phyloP scores from a whole-genome alignment of 2,888 invertebrate species.

The Ditylenchus weischeri region DNA sequence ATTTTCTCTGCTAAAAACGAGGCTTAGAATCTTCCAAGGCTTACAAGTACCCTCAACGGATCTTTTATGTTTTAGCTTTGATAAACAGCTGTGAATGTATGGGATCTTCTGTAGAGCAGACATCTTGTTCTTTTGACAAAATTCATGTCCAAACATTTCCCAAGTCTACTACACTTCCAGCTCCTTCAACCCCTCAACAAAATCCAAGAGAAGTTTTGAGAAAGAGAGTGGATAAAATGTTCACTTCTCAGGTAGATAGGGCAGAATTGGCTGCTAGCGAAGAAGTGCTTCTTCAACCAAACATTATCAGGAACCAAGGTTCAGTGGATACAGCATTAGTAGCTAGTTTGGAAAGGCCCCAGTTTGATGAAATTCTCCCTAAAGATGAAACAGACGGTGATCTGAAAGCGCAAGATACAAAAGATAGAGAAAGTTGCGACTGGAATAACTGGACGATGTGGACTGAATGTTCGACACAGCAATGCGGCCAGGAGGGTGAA shows the following conservation, averaged over 20 bases:
- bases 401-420: no score
- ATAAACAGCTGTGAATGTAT: slow-evolving; percentile 27
- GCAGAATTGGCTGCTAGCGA: no score
- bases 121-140: slow-evolving; percentile 20
- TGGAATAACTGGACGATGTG: neutral
- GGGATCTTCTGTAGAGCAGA: slow-evolving; percentile 24
- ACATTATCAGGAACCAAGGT: no score
- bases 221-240: no score
- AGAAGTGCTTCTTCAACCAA: no score
- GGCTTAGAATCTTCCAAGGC: no score
- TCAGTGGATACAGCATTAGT: no score
- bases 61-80: slow-evolving; percentile 17
- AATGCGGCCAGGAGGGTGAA: slow-evolving; percentile 3
- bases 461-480: neutral
- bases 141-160: neutral
- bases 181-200: neutral
- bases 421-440: no score
- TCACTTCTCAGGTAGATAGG: no score
- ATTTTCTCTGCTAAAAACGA: no score
- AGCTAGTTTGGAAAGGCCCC: neutral
- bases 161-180: neutral
- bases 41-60: no score
- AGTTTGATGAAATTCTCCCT: neutral
- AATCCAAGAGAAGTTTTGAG: neutral
- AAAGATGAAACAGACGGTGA: neutral